These are phyloP conservation scores for Columba livia DNA, from an alignment of 2,113 vertebrate species.

Conservation along the genomic window DNA sequence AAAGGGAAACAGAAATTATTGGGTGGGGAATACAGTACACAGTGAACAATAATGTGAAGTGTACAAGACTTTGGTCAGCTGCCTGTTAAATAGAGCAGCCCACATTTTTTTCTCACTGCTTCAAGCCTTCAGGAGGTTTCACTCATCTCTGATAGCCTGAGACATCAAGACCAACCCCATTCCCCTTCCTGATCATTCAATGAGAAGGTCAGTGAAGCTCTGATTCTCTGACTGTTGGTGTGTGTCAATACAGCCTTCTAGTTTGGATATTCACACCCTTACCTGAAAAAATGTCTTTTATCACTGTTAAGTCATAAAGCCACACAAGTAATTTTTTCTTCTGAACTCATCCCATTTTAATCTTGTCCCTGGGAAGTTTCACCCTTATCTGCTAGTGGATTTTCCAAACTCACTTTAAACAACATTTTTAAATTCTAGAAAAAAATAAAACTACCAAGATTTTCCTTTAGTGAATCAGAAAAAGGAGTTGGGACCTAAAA, in stretches of 20 bases:
- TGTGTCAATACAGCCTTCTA: background rate
- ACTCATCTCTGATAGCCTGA: background rate
- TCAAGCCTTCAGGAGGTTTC: background rate
- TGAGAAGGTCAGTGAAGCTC: background rate
- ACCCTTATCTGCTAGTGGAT: background rate
- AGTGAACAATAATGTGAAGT: background rate
- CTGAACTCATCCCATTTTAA: background rate
- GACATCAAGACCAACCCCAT: background rate
- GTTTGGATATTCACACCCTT: background rate
- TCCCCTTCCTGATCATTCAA: background rate
- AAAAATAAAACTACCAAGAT: background rate
- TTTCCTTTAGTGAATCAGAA: background rate
- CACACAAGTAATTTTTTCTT: background rate
- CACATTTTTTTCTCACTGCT: background rate
- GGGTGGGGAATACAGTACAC: background rate
- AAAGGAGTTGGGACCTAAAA: background rate
- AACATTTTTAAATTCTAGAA: background rate
- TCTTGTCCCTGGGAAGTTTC: background rate
- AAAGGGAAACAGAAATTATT: background rate
- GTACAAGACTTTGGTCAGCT: background rate
- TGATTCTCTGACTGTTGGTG: background rate
- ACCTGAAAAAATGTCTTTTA: background rate
- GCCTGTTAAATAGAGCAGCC: background rate
- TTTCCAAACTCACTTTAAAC: background rate
- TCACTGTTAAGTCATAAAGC: background rate